Conservation (phyloP, 2,113 vertebrate species). For the Promerops cafer region DNA sequence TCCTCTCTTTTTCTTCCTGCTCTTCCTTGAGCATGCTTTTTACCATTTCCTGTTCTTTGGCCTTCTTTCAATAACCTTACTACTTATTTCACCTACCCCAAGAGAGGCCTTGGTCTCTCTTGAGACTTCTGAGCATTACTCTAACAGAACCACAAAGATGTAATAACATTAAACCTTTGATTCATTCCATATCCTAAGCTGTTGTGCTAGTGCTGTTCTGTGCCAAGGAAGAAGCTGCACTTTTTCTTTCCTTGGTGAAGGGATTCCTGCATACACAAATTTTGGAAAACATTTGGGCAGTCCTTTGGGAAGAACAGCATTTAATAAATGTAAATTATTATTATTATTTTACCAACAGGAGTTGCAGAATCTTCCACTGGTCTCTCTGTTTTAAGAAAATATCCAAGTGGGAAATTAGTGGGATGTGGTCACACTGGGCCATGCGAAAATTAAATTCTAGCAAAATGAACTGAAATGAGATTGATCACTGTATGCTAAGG, state of each 20-base stretch:
- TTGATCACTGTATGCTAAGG: conserved; percentile 32
- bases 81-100: neutral
- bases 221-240: neutral
- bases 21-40: neutral
- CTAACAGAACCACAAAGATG: conserved; percentile 1
- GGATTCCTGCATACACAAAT: conserved; percentile 21
- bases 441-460: conserved; percentile 57
- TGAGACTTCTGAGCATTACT: neutral
- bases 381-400: conserved; percentile 48
- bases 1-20: neutral
- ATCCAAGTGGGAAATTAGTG: conserved; percentile 60
- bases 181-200: neutral
- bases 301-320: conserved; percentile 33
- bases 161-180: conserved; percentile 32
- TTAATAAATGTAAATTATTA: conserved; percentile 60
- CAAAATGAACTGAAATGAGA: conserved; percentile 53
- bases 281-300: conserved; percentile 30
- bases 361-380: conserved; percentile 45
- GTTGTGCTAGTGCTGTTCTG: neutral
- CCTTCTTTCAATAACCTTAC: neutral
- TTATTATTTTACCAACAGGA: conserved; percentile 50
- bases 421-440: conserved; percentile 32
- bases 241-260: conserved; percentile 19
- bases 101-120: neutral
- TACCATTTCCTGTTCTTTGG: neutral